phyloP scores from a whole-genome alignment of 1,140 invertebrate species.

The Chironomus striatipennis region DNA sequence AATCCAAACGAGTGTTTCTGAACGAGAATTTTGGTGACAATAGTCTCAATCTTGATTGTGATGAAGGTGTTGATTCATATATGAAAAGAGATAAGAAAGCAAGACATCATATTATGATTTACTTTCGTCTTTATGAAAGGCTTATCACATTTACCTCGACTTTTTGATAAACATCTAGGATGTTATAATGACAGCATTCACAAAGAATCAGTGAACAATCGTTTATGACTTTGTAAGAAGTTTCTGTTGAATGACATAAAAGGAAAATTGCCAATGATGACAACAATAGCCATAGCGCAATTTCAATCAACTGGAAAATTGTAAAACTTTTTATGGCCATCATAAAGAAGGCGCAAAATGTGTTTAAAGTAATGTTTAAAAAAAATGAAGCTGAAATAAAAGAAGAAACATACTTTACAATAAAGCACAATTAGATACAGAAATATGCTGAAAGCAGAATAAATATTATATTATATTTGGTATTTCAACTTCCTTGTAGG shows the following conservation, averaged over 20 bases:
- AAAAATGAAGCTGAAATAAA: neutral
- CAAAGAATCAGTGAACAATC: neutral
- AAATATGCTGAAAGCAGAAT: no score
- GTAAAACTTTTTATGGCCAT: neutral
- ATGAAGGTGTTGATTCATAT: neutral
- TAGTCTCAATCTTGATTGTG: neutral
- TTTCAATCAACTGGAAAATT: conserved; percentile 17
- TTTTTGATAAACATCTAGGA: neutral
- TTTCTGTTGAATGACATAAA: neutral
- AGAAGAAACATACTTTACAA: neutral
- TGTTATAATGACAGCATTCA: neutral
- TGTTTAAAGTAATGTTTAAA: conserved; percentile 1
- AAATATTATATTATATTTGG: no score
- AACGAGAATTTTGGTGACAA: neutral
- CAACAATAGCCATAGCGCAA: neutral
- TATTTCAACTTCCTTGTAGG: no score
- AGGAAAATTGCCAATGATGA: neutral
- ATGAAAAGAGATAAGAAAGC: no score
- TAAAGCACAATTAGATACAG: no score
- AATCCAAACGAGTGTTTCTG: neutral
- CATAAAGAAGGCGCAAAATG: conserved; percentile 3
- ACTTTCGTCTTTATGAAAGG: no score
- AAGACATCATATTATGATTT: no score
- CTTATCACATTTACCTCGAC: neutral
- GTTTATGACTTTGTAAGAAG: neutral